Base-by-base conservation (phyloP, 2,797 vertebrate species). In the Coendou prehensilis region DNA sequence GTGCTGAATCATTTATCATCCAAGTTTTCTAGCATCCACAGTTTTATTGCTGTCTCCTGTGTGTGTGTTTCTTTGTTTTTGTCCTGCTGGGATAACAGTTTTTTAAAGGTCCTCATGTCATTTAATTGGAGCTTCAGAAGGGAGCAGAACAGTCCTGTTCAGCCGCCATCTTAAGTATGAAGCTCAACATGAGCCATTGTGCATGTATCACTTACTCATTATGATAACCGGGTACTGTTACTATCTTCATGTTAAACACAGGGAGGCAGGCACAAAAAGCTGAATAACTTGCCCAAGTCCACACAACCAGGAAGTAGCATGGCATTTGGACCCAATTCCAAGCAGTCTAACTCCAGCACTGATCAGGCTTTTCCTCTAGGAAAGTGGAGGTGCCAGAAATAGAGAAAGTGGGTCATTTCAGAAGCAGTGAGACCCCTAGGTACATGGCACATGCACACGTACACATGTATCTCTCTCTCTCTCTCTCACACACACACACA, bases 341-440 rank as follows among this genome's bases (percentile, higher is more conserved):
- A 67, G n/a, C 1, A 14, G 0, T 22, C 23, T 6, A 50, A 47
- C 23, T 9, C 22, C 13, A 3, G 10, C 4, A 15, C 30, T 33
- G 14, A 47, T 52, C 17, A 11, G 0, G 11, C 54, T n/a, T 87
- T 83, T 81, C n/a, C 59, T n/a, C 76, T 57, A 47, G 75, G 69
- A 76, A 54, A 81, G 17, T 26, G 4, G 47, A 41, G 20, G 10
- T 30, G 23, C 18, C 37, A 41, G 41, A 47, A 37, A 82, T 2
- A 59, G 56, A 59, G 63, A 82, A 63, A 85, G 13, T 9, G 4
- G 23, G 37, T 82, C 57, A 47, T n/a, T 89, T 54, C 67, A 28
- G 81, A 56, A 54, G 52, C 14, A 78, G 47, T 45, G 63, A 80
- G 37, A 67, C 3, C 23, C 47, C 30, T 14, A 22, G 47, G 52